Evolutionary conservation across 2,797 vertebrate species (phyloP), one percentile per base, ranked within the genome.

Genomic region (Aselliscus stoliczkanus): DNA sequence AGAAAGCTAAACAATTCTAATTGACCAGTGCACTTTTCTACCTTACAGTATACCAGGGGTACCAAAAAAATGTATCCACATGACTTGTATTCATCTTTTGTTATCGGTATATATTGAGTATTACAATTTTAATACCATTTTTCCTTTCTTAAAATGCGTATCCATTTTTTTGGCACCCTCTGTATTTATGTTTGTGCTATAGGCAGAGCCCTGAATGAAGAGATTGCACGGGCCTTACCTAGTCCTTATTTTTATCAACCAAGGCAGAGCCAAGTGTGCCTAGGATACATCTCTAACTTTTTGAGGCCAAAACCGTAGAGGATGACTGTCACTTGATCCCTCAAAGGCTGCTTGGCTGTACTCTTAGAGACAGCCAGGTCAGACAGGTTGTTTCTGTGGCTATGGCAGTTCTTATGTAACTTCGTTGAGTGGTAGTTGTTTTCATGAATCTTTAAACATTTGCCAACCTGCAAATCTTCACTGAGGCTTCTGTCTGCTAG

Each of bases 401-500:
- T 18, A 2, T 23, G 27, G 18, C 37, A 7, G 11, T 50, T 52
- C 37, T 82, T 27, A 31, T 1, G 11, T 31, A 83, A 54, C 12
- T 44, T 77, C 72, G 52, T 50, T 13, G 65, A 21, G 18, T 62
- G 21, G 14, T 70, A 7, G 25, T 87, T 25, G 42, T 85, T 73
- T 64, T 42, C 31, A 8, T 54, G 58, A 90, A 54, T 84, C 80
- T 93, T 67, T 58, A 50, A 72, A 31, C 34, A 75, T 81, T 82
- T 93, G 9, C 6, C 65, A 27, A 27, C 34, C 70, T 67, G 14
- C 11, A 47, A 62, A 82, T 73, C 18, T 87, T 96, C 77, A 96
- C 75, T 76, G 70, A 47, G 42, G 1, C 54, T 85, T 96, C 91
- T 95, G 47, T 94, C 52, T 90, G 96, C 7, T 89, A 99, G 99